These are phyloP conservation scores for Tragulus kanchil DNA, from an alignment of 2,113 vertebrate species.

Conservation along the genomic window DNA sequence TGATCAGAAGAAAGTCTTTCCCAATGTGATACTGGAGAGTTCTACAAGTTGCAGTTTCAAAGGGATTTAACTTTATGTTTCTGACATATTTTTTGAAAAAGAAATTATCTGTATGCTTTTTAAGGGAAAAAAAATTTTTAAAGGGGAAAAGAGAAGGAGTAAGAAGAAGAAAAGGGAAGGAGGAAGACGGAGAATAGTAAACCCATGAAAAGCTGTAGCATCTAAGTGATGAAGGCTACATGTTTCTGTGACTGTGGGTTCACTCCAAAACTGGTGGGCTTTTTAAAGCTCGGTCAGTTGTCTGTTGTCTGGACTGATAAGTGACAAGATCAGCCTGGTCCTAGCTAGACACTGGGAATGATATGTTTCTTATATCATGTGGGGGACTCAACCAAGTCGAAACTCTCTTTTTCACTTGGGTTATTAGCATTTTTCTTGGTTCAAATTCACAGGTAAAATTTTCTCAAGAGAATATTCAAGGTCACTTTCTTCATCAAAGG, in stretches of 20 bases:
- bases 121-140: not conserved
- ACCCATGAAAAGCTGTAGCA: not conserved
- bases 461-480: not conserved
- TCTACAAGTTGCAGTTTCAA: constrained; percentile 15
- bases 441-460: not conserved
- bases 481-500: not conserved
- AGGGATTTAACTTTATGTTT: constrained; percentile 44
- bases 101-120: not conserved
- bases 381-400: not conserved
- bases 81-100: not conserved
- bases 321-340: not conserved
- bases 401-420: not conserved
- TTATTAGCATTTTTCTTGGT: constrained; percentile 30
- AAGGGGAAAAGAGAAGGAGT: not conserved
- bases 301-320: not conserved
- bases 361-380: not conserved
- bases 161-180: not conserved
- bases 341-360: not conserved
- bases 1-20: not conserved
- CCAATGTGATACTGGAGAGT: not conserved
- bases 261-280: not conserved
- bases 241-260: not conserved
- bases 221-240: not conserved
- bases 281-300: not conserved
- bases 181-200: not conserved